Evolutionary conservation across 2,113 vertebrate species (phyloP).

Genomic region (Origma solitaria): DNA sequence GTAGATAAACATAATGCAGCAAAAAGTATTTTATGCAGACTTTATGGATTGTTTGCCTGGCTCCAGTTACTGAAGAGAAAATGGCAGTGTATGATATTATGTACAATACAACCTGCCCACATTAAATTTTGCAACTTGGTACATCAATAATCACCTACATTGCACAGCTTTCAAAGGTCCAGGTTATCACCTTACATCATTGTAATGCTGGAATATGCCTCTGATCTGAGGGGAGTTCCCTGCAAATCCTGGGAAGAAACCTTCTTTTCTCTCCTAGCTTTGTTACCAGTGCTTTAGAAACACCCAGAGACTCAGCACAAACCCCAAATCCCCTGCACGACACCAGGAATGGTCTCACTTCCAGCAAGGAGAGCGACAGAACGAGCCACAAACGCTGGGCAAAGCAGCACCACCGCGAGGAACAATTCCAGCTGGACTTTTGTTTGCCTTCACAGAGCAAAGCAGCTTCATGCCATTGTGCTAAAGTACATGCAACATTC

Average conservation of each 20-base stretch:
- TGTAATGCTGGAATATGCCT: background rate
- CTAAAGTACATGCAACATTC: background rate
- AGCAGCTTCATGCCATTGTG: constrained; percentile 20
- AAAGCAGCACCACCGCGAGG: background rate
- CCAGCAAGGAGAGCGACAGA: background rate
- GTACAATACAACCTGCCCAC: background rate
- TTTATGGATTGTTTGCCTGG: background rate
- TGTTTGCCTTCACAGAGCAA: background rate
- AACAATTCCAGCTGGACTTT: background rate
- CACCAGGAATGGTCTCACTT: background rate
- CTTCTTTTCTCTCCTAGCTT: background rate
- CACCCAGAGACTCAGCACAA: background rate
- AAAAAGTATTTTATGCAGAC: background rate
- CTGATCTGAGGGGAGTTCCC: background rate
- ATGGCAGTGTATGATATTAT: background rate
- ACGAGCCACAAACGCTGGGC: background rate
- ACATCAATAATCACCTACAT: background rate
- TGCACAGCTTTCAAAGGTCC: background rate
- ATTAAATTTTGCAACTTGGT: background rate
- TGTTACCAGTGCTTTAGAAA: background rate
- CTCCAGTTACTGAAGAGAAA: background rate
- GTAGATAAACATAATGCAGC: background rate
- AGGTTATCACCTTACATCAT: background rate
- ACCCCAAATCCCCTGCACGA: background rate
- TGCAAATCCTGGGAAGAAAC: background rate